These are phyloP conservation scores for Antigone vipio DNA, from an alignment of 2,113 vertebrate species.

Conservation along the genomic window DNA sequence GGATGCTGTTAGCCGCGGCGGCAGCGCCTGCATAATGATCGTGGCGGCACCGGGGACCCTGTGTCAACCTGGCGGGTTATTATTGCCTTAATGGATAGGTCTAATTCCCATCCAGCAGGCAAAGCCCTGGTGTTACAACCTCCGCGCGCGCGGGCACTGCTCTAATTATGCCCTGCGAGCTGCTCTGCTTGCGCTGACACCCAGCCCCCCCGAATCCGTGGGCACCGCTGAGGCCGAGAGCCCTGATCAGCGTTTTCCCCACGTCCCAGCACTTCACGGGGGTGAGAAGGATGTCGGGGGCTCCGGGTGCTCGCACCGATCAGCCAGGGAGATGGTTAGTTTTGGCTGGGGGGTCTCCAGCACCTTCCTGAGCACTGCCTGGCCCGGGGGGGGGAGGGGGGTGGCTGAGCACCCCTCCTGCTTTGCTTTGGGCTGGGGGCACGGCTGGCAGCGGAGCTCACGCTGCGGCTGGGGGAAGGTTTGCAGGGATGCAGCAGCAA, in stretches of 20 bases:
- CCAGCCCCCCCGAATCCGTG: fast-evolving
- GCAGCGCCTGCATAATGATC: background rate
- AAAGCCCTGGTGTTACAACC: background rate
- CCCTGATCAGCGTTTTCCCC: background rate
- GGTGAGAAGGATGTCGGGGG: background rate
- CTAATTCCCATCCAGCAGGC: background rate
- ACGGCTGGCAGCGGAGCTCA: fast-evolving
- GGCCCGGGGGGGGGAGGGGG: too few species aligned
- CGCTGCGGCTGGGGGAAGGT: background rate
- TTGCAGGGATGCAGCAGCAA: slow-evolving; percentile 14
- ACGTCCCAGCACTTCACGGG: fast-evolving
- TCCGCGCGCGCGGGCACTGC: fast-evolving
- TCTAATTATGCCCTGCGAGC: background rate
- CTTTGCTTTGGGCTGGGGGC: background rate
- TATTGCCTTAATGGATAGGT: background rate
- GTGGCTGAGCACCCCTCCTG: background rate
- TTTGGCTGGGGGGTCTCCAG: background rate
- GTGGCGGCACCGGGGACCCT: background rate
- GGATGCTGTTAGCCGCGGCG: fast-evolving
- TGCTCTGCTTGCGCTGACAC: background rate
- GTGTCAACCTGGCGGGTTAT: background rate
- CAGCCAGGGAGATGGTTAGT: background rate
- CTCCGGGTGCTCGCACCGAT: fast-evolving
- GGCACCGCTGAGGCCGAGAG: background rate
- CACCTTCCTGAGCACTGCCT: background rate